Percentiles rank a stretch among this genome's conserved stretches.
phyloP scores from a whole-genome alignment of 2,888 invertebrate species.

The Tetranychus piercei region DNA sequence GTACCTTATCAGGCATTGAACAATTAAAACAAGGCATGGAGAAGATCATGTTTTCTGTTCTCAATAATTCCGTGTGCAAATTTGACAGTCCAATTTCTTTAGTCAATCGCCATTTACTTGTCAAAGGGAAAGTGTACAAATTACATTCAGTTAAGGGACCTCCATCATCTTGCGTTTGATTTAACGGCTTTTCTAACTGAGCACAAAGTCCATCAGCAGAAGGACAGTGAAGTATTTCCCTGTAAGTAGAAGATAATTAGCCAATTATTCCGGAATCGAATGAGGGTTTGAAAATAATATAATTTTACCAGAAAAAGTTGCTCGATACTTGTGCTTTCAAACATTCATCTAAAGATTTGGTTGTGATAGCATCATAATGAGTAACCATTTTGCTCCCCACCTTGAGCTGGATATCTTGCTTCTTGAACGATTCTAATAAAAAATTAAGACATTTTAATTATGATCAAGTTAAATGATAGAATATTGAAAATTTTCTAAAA shows the following conservation, averaged over 20 bases:
- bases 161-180: neutral
- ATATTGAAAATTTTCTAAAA: too few relatives aligned
- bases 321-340: neutral
- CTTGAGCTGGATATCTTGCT: neutral
- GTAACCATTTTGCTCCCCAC: neutral
- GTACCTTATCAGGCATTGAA: neutral
- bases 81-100: neutral
- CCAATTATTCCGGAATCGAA: neutral
- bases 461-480: too few relatives aligned
- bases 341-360: neutral
- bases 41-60: neutral
- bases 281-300: neutral
- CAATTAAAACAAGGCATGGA: neutral
- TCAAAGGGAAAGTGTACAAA: neutral
- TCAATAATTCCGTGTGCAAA: neutral
- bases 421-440: neutral
- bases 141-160: neutral
- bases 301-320: neutral
- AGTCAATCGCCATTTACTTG: neutral
- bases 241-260: neutral
- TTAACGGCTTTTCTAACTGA: neutral
- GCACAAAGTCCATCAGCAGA: neutral
- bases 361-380: neutral
- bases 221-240: neutral
- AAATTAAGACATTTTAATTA: neutral